Evolutionary conservation across 2,797 vertebrate species (phyloP).

Genomic region (Microctenopoma stevenorrisi): DNA sequence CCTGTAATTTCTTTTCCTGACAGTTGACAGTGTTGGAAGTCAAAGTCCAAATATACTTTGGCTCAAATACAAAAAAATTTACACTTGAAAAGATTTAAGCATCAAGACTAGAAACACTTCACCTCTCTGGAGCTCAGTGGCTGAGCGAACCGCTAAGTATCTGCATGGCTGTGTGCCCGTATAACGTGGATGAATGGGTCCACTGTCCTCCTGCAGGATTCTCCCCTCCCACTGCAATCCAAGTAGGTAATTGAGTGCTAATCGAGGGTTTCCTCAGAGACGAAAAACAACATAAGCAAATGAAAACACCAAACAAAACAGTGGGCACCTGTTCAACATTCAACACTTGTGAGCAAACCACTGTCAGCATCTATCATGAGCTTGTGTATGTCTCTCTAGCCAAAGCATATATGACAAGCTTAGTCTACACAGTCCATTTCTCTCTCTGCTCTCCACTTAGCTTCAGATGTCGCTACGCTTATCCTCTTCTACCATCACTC

Average conservation of each 20-base stretch:
- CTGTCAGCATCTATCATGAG: slow-evolving; percentile 47
- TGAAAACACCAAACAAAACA: slow-evolving; percentile 42
- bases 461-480: neutral
- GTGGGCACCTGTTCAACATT: slow-evolving; percentile 33
- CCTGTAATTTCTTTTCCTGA: slow-evolving; percentile 3
- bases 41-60: neutral
- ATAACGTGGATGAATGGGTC: slow-evolving; percentile 60
- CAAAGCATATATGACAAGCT: slow-evolving; percentile 50
- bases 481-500: slow-evolving; percentile 18
- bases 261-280: slow-evolving; percentile 56
- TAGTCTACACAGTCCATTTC: slow-evolving; percentile 9
- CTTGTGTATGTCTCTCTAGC: slow-evolving; percentile 18
- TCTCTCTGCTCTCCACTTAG: neutral
- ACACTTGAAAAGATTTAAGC: slow-evolving; percentile 23
- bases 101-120: slow-evolving; percentile 24
- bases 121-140: slow-evolving; percentile 19
- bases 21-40: slow-evolving; percentile 4
- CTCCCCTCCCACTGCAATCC: slow-evolving; percentile 40
- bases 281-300: slow-evolving; percentile 52
- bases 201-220: slow-evolving; percentile 56
- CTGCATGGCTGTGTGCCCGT: slow-evolving; percentile 54
- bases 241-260: slow-evolving; percentile 64
- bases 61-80: slow-evolving; percentile 24
- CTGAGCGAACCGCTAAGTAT: slow-evolving; percentile 41
- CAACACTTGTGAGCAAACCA: slow-evolving; percentile 39